Base-by-base conservation (phyloP, 2,797 vertebrate species). In the Epinephelus coioides region DNA sequence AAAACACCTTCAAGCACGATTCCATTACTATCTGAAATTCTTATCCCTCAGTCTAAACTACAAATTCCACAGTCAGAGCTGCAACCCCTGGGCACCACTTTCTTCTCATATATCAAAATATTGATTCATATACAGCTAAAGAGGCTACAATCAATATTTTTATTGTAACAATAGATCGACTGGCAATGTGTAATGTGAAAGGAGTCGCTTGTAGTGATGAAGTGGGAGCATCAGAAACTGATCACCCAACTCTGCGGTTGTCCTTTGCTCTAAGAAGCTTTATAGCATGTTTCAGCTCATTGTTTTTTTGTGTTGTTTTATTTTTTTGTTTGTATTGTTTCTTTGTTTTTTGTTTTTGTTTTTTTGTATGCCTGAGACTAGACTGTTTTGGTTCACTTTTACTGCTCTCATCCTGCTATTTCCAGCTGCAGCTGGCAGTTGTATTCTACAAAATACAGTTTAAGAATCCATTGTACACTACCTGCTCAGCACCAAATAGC, bases 111-210 rank as follows among this genome's bases (percentile, higher is more conserved):
- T 40, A 40, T 71, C 11, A 50, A 50, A 2, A 19, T 19, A 25
- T 40, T 40, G 46, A 50, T 34, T 50, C 14, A n/a, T 44, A 27
- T 15, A 60, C 6, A 18, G 47, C 23, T 43, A 44, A 62, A 43
- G 17, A 69, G 5, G 43, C 18, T 69, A n/a, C 18, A 68, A 43
- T 68, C 17, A 44, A 68, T 69, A 46, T 25, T 15, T 56, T 10
- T 19, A 55, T 10, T 57, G 38, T 30, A 10, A 30, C 40, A 46
- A 46, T 46, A 23, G 7, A 46, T 46, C 18, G 55, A 56, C 30
- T 19, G 53, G 4, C 34, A 17, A 21, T 27, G 63, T 69, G 12
- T 57, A 47, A 57, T 59, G 49, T 23, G 4, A 53, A 53, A 67
- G n/a, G 21, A 14, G 23, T 11, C 46, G 5, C 23, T 47, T 62